Conservation (phyloP, 2,113 vertebrate genomes). For the Bubo bubo region DNA sequence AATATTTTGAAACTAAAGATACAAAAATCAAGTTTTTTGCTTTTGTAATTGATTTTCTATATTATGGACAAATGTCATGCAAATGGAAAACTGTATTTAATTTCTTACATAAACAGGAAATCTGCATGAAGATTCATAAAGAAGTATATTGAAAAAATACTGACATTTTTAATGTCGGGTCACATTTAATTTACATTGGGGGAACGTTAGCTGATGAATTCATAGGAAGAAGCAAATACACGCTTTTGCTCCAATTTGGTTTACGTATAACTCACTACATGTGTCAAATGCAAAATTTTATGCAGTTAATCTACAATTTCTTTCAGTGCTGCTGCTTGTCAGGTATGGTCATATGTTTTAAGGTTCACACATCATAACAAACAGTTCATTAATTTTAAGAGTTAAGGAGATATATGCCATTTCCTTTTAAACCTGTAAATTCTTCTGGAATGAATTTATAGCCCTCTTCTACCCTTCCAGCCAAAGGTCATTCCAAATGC, state of each 20-base stretch:
- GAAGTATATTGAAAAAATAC: neutral
- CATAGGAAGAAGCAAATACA: neutral
- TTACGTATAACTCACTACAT: neutral
- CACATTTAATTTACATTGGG: neutral
- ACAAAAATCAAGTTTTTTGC: neutral
- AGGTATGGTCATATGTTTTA: neutral
- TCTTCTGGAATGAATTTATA: conserved; percentile 90
- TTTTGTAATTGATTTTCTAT: neutral
- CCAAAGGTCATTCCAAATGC: conserved; percentile 99
- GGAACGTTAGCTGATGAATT: neutral
- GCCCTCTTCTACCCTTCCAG: conserved; percentile 99
- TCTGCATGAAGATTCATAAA: neutral
- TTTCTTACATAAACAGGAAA: neutral
- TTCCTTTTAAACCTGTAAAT: conserved; percentile 73
- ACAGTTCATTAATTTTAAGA: conserved; percentile 13
- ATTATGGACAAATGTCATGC: neutral
- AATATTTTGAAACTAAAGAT: neutral
- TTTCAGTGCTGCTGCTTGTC: neutral
- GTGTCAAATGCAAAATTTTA: neutral
- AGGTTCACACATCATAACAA: neutral
- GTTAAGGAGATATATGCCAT: conserved; percentile 44
- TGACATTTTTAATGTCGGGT: neutral
- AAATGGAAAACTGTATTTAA: neutral
- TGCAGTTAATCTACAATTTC: neutral
- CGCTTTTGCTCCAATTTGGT: neutral